Base-by-base conservation (phyloP, 2,888 invertebrate genomes). In the Quadroppia sp. region DNA sequence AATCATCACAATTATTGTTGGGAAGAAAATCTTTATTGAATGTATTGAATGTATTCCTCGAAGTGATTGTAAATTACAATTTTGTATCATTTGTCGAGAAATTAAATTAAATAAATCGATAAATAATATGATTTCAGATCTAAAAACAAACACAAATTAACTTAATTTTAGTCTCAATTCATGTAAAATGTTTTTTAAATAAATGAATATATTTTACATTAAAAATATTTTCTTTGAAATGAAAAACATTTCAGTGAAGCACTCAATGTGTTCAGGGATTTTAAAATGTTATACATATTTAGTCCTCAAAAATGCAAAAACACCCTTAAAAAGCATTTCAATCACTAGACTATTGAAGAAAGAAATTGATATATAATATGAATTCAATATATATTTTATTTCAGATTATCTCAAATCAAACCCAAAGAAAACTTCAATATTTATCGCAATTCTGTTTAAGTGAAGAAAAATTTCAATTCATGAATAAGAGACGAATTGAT, bases 321-420 rank as follows among this genome's bases (percentile, higher is more conserved):
- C n/a, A n/a, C n/a, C n/a, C n/a, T n/a, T 64, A 36, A 17, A 64
- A 28, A 36, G 61, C 36, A n/a, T 64, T 32, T 36, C 32, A 9
- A 64, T 64, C 61, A n/a, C 30, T 28, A 64, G 32, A 20, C 61
- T 64, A 64, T 2, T 36, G 36, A 20, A 64, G 9, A 23, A 23
- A 53, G 36, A 64, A 64, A 64, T 64, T 32, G 61, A 64, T 64
- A 36, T 32, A 64, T 64, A 64, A 64, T 64, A 36, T 32, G 36
- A 36, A 53, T 53, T 4, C 23, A 25, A n/a, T n/a, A 53, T 53
- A 53, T 30, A 61, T 64, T 64, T 36, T n/a, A 1, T 36, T 17
- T 15, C 61, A 36, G 20, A 17, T 64, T 3, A 32, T 64, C 61
- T 20, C 1, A 59, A 28, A 59, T 15, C 3, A 2, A 11, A 28